phyloP scores from a whole-genome alignment of 2,113 vertebrate species.

The Axis porcinus region DNA sequence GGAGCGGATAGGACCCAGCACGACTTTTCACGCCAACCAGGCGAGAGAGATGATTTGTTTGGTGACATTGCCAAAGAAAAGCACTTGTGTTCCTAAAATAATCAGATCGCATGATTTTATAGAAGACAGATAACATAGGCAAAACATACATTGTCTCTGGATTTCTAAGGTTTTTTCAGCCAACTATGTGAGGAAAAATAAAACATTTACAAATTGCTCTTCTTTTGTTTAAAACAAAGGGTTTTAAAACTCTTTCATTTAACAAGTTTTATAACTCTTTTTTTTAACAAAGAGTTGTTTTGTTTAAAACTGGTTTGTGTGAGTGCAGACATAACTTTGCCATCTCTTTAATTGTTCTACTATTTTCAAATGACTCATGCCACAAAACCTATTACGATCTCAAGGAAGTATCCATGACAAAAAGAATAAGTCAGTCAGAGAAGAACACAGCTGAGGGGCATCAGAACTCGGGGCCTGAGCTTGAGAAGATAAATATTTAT shows the following conservation, averaged over 20 bases:
- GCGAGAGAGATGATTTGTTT: not conserved
- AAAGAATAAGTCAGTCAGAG: not conserved
- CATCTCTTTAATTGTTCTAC: not conserved
- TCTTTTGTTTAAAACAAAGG: not conserved
- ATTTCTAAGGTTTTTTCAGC: not conserved
- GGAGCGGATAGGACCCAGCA: accelerated
- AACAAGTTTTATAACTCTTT: not conserved
- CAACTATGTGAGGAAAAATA: not conserved
- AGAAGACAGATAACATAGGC: not conserved
- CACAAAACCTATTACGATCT: not conserved
- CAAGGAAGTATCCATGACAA: not conserved
- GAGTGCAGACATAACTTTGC: not conserved
- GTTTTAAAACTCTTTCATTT: not conserved
- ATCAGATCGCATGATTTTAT: not conserved
- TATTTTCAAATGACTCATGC: not conserved
- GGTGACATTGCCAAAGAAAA: not conserved
- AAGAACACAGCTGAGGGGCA: not conserved
- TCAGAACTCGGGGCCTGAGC: no score
- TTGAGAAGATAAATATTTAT: not conserved
- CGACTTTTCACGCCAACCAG: not conserved
- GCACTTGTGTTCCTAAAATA: not conserved
- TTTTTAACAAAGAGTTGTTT: not conserved
- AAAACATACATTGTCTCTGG: not conserved
- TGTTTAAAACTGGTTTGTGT: not conserved
- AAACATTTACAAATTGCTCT: not conserved